These are phyloP conservation scores for Sminthurinus aureus DNA, from an alignment of 2,888 invertebrate genomes.

Conservation along the genomic window DNA sequence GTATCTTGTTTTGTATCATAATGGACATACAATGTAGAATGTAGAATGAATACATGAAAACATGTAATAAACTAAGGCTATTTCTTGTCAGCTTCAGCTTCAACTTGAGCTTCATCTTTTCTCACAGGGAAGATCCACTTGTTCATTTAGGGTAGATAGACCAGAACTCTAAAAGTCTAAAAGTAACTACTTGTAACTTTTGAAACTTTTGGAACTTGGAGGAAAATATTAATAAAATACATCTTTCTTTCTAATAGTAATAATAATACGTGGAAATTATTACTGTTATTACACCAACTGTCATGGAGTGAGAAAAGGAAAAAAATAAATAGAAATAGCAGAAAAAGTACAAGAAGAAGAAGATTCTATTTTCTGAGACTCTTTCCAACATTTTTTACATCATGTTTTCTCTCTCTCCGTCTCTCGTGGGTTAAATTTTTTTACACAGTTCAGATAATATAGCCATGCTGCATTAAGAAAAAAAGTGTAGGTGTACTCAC, in stretches of 20 bases:
- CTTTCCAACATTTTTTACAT: not conserved
- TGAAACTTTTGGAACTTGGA: not conserved
- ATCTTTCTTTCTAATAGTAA: not conserved
- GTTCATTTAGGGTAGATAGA: not conserved
- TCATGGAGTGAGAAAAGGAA: not conserved
- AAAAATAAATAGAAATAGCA: not conserved
- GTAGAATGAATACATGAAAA: not conserved
- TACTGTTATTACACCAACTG: constrained; percentile 1
- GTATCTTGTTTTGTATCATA: too few species aligned
- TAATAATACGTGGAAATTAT: constrained; percentile 15
- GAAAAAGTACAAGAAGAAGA: not conserved
- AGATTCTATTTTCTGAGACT: not conserved
- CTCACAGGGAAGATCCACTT: not conserved
- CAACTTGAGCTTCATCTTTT: not conserved
- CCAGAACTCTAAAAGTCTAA: not conserved
- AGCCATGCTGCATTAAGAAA: not conserved
- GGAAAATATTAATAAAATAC: not conserved
- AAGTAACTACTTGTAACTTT: not conserved
- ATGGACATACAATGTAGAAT: too few species aligned
- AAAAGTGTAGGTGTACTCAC: not conserved
- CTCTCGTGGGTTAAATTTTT: not conserved
- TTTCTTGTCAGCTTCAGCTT: not conserved
- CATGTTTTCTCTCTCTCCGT: not conserved
- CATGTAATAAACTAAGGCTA: not conserved
- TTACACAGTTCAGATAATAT: not conserved